Evolutionary conservation across 2,797 vertebrate genomes (phyloP), one percentile per base, ranked within the genome.

Genomic region (Hybognathus amarus): DNA sequence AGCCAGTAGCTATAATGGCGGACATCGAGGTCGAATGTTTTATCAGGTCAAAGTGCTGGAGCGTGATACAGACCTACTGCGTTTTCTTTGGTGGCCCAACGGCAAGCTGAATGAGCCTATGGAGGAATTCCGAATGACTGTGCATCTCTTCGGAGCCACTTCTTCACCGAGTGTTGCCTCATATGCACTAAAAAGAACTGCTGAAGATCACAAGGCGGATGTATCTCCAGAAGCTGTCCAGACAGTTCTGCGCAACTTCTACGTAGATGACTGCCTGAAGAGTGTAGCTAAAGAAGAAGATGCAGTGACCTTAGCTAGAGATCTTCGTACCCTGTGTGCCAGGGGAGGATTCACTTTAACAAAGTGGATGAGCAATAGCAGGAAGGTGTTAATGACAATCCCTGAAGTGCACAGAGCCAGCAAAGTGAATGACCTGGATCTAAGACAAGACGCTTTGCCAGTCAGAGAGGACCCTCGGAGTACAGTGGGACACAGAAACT

Each of bases 331-430:
- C 33, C 24, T 87, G 36, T 88, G 77, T 47, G 24, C 27, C 36
- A 79, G 42, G 1, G 75, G 79, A 74, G 83, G 83, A 0, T 87
- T 87, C 36, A 30, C 6, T n/a, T 61, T 87, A 38, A 86, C 79
- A 30, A 88, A 88, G 42, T 86, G 85, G 85, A 76, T 79, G 24
- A 86, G 85, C 36, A 67, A 86, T 50, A 87, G 70, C 36, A 54
- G 83, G 17, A 75, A 30, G 38, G 74, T 85, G 42, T 75, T 85
- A 38, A 17, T 56, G 42, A 40, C 69, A 33, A 67, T 83, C 12
- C 80, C 73, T 24, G 77, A 77, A 61, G 86, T 20, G 5, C 30
- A 76, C 11, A 85, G 82, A 71, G 80, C 71, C 15, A 85, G 54
- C 27, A 47, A 87, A 71, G 52, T 83, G 52, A 83, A 80, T 45